Base-by-base conservation (phyloP, 2,797 vertebrate genomes). In the Podarcis lilfordi region DNA sequence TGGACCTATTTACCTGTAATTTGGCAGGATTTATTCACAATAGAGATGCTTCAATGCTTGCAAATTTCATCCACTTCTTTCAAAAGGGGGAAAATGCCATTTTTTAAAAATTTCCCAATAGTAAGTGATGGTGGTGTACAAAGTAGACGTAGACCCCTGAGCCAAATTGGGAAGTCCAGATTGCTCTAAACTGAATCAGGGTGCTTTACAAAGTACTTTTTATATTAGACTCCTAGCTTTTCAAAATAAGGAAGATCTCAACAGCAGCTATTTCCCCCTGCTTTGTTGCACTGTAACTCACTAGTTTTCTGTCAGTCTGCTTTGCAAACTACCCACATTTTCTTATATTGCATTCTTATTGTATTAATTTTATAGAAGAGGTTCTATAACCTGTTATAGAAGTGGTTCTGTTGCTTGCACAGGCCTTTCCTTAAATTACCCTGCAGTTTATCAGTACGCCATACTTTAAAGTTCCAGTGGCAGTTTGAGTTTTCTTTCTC, bases 401-500 rank as follows among this genome's bases (percentile, higher is more conserved):
- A 50, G 11, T 50, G 50, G 50, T 50, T 50, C 21, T 59, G 55
- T 55, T 43, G 23, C 55, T 10, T 79, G 55, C 32, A n/a, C 25
- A 84, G 35, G 68, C 45, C 13, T 43, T 64, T 84, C 77, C 27
- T 84, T 40, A 68, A 19, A 68, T 68, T 80, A 84, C 78, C 43
- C 80, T 76, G 71, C 59, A 32, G 76, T 90, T 74, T 79, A 84
- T 87, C 81, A 64, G 35, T 43, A 45, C 27, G 23, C 82, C 77
- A 76, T 69, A 84, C 9, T 59, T 84, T 66, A 35, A 66, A 76
- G 43, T 85, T 87, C 69, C 61, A 81, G 8, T 17, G 45, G 37
- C 61, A 77, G 29, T 15, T 91, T 89, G 45, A 3, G 45, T 89
- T 94, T 90, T 21, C 86, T 83, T 85, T 85, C 71, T 86, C 1